Conservation (phyloP, 2,888 invertebrate genomes). For the Trisateles emortualis region DNA sequence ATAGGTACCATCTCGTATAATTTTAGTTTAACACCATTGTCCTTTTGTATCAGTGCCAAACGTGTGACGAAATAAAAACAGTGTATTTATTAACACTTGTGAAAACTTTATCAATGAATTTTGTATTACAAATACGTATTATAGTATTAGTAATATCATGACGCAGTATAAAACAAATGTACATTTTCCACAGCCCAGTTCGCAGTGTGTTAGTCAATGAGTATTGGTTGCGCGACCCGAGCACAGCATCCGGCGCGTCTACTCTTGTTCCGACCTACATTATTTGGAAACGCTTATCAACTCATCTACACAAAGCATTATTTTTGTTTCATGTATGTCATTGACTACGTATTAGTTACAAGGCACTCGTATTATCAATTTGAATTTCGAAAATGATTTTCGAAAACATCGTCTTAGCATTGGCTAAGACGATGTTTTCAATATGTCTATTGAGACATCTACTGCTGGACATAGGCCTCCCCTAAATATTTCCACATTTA, state of each 20-base stretch:
- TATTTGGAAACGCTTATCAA: conserved; percentile 32
- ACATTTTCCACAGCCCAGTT: neutral
- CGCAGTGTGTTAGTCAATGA: conserved; percentile 17
- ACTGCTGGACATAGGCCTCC: no score
- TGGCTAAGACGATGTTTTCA: no score
- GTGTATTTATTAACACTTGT: conserved; percentile 2
- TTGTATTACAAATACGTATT: neutral
- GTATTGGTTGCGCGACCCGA: conserved; percentile 44
- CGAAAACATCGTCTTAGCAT: no score
- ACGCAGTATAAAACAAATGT: neutral
- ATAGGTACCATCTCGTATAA: neutral
- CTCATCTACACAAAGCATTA: conserved; percentile 8
- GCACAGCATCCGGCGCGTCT: conserved; percentile 51
- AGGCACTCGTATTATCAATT: no score
- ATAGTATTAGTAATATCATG: neutral
- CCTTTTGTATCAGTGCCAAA: neutral
- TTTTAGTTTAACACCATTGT: neutral
- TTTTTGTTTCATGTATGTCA: conserved; percentile 3
- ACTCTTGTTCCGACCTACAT: conserved; percentile 45
- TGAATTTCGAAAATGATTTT: no score
- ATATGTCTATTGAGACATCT: no score
- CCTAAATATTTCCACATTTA: no score
- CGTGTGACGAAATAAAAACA: conserved; percentile 1
- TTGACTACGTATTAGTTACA: neutral
- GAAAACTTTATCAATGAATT: conserved; percentile 4